Evolutionary conservation across 2,888 invertebrate genomes (phyloP).

Genomic region (Brachyopa scutellaris): DNA sequence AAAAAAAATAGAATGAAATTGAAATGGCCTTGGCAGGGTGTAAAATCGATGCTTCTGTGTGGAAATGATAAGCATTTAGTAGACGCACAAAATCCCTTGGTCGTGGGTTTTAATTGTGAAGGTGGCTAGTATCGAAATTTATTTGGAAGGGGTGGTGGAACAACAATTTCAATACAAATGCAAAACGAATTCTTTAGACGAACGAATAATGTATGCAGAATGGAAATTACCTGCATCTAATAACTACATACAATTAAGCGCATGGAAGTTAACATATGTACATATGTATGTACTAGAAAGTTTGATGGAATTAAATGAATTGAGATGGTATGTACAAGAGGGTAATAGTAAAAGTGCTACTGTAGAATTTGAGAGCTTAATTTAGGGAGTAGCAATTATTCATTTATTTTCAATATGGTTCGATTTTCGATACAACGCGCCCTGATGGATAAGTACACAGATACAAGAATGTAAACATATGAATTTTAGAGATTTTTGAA

Average conservation of each 20-base stretch:
- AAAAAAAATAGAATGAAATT: constrained; percentile 33
- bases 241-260: constrained; percentile 40
- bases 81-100: constrained; percentile 49
- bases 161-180: constrained; percentile 7
- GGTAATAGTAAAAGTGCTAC: not conserved
- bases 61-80: constrained; percentile 37
- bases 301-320: constrained; percentile 3
- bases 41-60: constrained; percentile 64
- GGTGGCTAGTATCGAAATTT: constrained; percentile 26
- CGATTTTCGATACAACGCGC: no score
- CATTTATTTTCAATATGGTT: no score
- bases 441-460: no score
- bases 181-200: not conserved
- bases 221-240: constrained; percentile 34
- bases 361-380: not conserved
- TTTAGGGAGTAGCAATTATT: not conserved
- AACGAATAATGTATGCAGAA: constrained; percentile 5
- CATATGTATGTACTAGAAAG: constrained; percentile 9
- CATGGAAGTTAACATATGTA: constrained; percentile 27
- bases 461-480: no score
- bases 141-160: constrained; percentile 27
- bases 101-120: constrained; percentile 43
- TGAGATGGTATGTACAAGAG: not conserved
- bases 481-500: no score
- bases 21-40: constrained; percentile 50